Base-by-base conservation (phyloP, 1,140 invertebrate species). In the Notospermus geniculatus region DNA sequence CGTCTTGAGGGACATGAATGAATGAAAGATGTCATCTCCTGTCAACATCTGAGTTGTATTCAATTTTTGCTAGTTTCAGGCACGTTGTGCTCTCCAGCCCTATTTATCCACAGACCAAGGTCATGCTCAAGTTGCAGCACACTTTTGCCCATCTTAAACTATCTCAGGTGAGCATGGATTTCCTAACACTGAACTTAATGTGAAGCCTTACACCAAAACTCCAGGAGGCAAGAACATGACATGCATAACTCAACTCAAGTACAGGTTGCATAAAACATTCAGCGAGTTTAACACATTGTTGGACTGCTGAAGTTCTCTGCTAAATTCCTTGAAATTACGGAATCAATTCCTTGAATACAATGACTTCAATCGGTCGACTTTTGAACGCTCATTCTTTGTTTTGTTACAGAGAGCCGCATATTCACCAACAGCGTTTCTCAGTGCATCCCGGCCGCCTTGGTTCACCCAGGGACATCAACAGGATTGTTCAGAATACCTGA, bases 401-500 rank as follows among this genome's bases (percentile, higher is more conserved):
- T 36, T 45, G 50, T 68, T 67, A 27, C 69, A 80, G 77, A 67
- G 79, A 55, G 72, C 76, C 41, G 67, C 77, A 2, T 75, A 90
- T 58, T 86, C 88, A n/a, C 90, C 91, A 0, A 84, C 80, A 28
- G 87, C 87, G 50, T 87, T 92, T 70, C 81, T 89, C 43, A 80
- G 83, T 54, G 83, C 85, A 0, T 86, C 89, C 0, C 82, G 87
- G 65, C 91, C 91, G 11, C 84, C 88, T 0, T 90, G 89, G 72
- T 93, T 94, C 76, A 83, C 85, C 27, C 82, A 83, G 25, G 87
- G 90, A 25, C 84, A 88, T 66, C 91, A 93, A 70, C 91, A 94
- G 71, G 91, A 93, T 71, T 92, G 90, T 77, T 91, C 90, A 1
- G 91, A 94, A 82, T 93, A 91, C 82, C 83, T 94, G 46, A 87